These are phyloP conservation scores for Belonocnema kinseyi DNA, from an alignment of 1,140 invertebrate genomes.

Conservation along the genomic window DNA sequence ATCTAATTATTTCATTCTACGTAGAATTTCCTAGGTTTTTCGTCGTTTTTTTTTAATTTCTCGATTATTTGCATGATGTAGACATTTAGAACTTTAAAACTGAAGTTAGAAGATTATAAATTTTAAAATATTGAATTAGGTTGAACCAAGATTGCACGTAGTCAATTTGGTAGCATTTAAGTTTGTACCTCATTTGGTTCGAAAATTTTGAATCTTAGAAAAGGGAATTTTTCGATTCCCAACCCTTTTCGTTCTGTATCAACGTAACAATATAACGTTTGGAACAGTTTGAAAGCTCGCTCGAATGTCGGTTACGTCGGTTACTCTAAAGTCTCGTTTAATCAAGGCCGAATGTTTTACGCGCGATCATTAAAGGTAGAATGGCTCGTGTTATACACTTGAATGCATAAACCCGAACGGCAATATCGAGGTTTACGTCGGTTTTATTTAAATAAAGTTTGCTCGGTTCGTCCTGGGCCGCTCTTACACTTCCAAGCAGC, in stretches of 20 bases:
- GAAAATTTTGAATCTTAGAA: no score
- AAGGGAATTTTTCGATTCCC: neutral
- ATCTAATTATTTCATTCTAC: no score
- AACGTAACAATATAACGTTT: slow-evolving; percentile 2
- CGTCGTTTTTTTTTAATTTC: no score
- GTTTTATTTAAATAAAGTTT: slow-evolving; percentile 75
- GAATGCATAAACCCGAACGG: slow-evolving; percentile 73
- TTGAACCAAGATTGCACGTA: no score
- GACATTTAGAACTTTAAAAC: no score
- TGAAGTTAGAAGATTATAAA: no score
- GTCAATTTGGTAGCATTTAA: no score
- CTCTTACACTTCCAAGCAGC: slow-evolving; percentile 41
- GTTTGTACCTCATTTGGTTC: no score
- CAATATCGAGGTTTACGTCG: slow-evolving; percentile 72
- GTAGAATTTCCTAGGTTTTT: no score
- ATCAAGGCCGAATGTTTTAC: slow-evolving; percentile 75
- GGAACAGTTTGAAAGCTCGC: neutral
- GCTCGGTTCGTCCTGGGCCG: slow-evolving; percentile 50
- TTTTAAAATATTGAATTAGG: no score
- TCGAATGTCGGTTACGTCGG: neutral
- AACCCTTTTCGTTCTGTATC: slow-evolving; percentile 1
- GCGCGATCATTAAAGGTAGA: slow-evolving; percentile 72
- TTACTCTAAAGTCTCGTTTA: slow-evolving; percentile 64
- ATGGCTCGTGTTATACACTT: slow-evolving; percentile 72
- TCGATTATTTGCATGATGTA: no score